Evolutionary conservation across 2,888 invertebrate species (phyloP), one percentile per base, ranked within the genome.

Genomic region (Sinotaia quadrata): DNA sequence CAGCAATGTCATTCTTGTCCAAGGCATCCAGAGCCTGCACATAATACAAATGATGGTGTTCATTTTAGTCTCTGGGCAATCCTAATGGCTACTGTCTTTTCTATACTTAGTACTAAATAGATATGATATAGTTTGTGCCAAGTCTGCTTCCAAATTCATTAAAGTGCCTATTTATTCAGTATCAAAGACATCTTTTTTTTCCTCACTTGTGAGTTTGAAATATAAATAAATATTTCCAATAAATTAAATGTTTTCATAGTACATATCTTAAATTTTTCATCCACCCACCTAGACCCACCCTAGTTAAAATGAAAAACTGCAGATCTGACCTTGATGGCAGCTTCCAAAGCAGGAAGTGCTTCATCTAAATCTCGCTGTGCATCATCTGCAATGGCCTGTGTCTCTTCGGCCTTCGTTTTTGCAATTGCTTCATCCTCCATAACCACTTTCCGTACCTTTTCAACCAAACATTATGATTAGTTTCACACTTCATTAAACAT

Each of bases 1-100:
- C 96, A 86, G 95, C 94, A 66, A 97, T 95, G 84, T 97, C 96
- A 44, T 92, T 93, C 87, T 96, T 96, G 84, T 95, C 96, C 21
- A 97, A 89, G 0, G 94, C 91, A 83, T 95, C 93, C 0, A 97
- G 89, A 0, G 96, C 95, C 83, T 85, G 66, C 10, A 78, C 7
- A n/a, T 10, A 60, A 24, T 18, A 33, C 37, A 31, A 31, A n/a
- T n/a, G 2, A 36, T 8, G 33, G 27, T 34, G n/a, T 34, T 18
- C 34, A 27, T 12, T 21, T 21, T 34, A 15, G 57, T 57, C 10
- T 57, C n/a, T n/a, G n/a, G n/a, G n/a, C n/a, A n/a, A n/a, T n/a
- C n/a, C n/a, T n/a, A n/a, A n/a, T n/a, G n/a, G n/a, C n/a, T n/a
- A n/a, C n/a, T n/a, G n/a, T n/a, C n/a, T n/a, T n/a, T n/a, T n/a